Evolutionary conservation across 2,113 vertebrate species (phyloP).

Genomic region (Cottus gobio): DNA sequence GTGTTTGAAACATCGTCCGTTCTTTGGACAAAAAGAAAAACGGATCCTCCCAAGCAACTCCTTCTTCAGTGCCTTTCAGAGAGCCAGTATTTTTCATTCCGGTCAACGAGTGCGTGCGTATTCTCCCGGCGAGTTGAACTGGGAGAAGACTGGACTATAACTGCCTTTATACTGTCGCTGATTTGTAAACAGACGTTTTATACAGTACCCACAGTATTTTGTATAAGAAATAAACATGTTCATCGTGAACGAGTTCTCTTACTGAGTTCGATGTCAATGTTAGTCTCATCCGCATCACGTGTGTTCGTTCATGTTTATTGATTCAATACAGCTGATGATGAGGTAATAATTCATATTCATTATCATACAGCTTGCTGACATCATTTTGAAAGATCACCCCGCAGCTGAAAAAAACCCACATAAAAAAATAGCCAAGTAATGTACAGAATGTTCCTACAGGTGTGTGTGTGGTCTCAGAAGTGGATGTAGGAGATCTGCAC

Average conservation of each 20-base stretch:
- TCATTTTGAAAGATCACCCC: background rate
- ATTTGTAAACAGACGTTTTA: conserved; percentile 68
- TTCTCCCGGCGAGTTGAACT: conserved; percentile 34
- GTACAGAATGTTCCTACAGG: background rate
- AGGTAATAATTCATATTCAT: background rate
- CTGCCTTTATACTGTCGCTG: conserved; percentile 60
- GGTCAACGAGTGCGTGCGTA: no score
- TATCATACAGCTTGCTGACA: background rate
- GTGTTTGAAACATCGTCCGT: conserved; percentile 14
- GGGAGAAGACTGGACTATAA: conserved; percentile 48
- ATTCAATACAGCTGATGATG: conserved; percentile 10
- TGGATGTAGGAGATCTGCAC: conserved; percentile 87
- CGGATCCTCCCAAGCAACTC: background rate
- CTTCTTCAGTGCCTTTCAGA: conserved; percentile 70
- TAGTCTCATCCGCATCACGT: background rate
- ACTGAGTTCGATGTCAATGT: background rate
- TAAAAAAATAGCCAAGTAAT: background rate
- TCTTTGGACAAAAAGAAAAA: background rate
- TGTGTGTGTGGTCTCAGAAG: conserved; percentile 61
- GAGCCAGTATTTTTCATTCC: conserved; percentile 66
- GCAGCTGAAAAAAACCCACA: background rate
- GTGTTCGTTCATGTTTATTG: conserved; percentile 10
- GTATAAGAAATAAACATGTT: conserved; percentile 77
- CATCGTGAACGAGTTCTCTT: background rate
- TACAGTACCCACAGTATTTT: conserved; percentile 73